Base-by-base conservation (phyloP, 2,888 invertebrate species). In the Pterobdella sp. region DNA sequence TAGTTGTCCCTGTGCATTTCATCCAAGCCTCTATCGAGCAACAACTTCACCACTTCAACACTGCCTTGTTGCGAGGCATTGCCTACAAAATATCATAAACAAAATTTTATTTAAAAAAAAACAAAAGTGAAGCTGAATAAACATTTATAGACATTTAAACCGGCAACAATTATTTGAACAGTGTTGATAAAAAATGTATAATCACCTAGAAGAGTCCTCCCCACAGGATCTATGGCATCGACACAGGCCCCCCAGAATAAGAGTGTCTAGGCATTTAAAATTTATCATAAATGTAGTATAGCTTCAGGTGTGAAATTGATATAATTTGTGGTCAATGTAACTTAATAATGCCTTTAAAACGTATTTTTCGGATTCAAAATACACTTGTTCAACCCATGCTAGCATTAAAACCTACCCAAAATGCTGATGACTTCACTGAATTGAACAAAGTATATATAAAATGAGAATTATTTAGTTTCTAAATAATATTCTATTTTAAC, bases 161-260 rank as follows among this genome's bases (percentile, higher is more conserved):
- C n/a, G n/a, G n/a, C n/a, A n/a, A n/a, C n/a, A n/a, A n/a, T n/a
- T n/a, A n/a, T n/a, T n/a, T n/a, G n/a, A n/a, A n/a, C n/a, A n/a
- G n/a, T n/a, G n/a, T n/a, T n/a, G n/a, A n/a, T n/a, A n/a, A n/a
- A n/a, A n/a, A n/a, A n/a, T n/a, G n/a, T n/a, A n/a, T n/a, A 56
- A 26, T 85, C 83, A 72, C 85, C 84, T 36, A 87, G 80, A 49
- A 86, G 94, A 0, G 94, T 95, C 56, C 95, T 87, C 0, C 95
- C 95, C 83, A 94, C 94, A 2, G 89, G 88, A 85, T 96, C 95
- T 87, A 95, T 94, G 79, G 89, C 90, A 85, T 95, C 95, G 72
- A 94, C 93, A 80, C 93, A 92, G 76, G 94, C 94, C 56, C 94
- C 94, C 94, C 94, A 94, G 85, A 93, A 94, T 76, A 95, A 87